These are phyloP conservation scores for Melanotaenia maccullochi DNA, from an alignment of 2,797 vertebrate species.

Conservation along the genomic window DNA sequence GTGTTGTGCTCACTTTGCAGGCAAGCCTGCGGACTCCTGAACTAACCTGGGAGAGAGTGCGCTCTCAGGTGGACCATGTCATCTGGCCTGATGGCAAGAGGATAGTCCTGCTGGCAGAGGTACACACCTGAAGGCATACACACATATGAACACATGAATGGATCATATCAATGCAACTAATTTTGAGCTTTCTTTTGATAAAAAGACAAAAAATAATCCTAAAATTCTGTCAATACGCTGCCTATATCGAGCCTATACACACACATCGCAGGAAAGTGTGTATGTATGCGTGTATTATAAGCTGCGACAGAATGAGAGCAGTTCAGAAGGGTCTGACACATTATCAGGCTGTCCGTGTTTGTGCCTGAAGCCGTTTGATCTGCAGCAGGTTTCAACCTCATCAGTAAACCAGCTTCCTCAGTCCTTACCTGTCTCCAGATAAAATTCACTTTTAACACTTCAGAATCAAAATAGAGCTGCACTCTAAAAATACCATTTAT, in stretches of 20 bases:
- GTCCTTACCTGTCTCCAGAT: not conserved
- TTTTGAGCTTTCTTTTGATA: too few species aligned
- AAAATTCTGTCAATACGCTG: too few species aligned
- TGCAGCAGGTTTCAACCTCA: constrained; percentile 21
- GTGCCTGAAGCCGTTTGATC: constrained; percentile 41
- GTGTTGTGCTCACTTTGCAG: constrained; percentile 69
- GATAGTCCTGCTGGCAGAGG: constrained; percentile 96
- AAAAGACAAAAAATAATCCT: too few species aligned
- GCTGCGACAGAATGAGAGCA: constrained; percentile 63
- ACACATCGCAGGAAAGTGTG: not conserved
- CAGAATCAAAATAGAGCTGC: too few species aligned
- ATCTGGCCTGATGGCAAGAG: constrained; percentile 98
- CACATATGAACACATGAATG: not conserved
- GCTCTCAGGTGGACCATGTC: constrained; percentile 97
- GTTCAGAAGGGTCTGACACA: constrained; percentile 25
- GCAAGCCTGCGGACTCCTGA: constrained; percentile 95
- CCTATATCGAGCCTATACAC: not conserved
- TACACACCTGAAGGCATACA: constrained; percentile 51
- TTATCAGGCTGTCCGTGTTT: not conserved
- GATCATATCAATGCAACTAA: not conserved
- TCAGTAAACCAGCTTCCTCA: not conserved
- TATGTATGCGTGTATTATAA: not conserved
- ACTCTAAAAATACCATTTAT: too few species aligned
- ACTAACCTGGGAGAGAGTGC: constrained; percentile 96
- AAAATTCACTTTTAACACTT: not conserved